Percentiles rank a stretch among this genome's conserved stretches.
Conservation (phyloP, 2,888 invertebrate genomes). For the Nomada flava region DNA sequence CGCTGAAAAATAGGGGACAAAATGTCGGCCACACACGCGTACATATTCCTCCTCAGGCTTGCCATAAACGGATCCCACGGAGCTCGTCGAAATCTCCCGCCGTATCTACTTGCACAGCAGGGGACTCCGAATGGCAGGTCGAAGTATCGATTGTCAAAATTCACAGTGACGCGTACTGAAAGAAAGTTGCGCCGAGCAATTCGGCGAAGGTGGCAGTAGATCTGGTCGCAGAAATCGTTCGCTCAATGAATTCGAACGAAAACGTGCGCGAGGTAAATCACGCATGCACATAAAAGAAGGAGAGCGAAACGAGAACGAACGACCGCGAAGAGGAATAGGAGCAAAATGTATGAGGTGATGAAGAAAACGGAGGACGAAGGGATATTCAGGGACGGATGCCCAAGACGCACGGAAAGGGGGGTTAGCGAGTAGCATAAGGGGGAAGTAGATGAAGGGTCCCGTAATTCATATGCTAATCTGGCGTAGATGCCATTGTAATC, state of each 20-base stretch:
- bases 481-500: conserved; percentile 84
- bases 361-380: conserved; percentile 28
- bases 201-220: conserved; percentile 54
- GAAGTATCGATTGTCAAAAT: conserved; percentile 30
- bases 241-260: conserved; percentile 46
- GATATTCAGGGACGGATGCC: conserved; percentile 37
- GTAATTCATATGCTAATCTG: conserved; percentile 84
- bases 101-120: conserved; percentile 9
- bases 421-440: conserved; percentile 38
- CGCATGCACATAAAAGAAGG: neutral
- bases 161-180: conserved; percentile 32
- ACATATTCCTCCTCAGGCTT: too few species aligned
- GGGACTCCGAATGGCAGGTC: neutral
- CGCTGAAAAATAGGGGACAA: too few species aligned
- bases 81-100: too few species aligned
- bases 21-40: too few species aligned
- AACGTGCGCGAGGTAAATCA: conserved; percentile 38
- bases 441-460: conserved; percentile 71
- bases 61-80: too few species aligned
- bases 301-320: conserved; percentile 25
- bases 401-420: conserved; percentile 61
- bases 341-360: conserved; percentile 16
- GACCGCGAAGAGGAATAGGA: neutral
- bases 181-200: conserved; percentile 39
- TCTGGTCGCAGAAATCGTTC: conserved; percentile 45